phyloP scores from a whole-genome alignment of 2,113 vertebrate species.

The Ptilorrhoa leucosticta region DNA sequence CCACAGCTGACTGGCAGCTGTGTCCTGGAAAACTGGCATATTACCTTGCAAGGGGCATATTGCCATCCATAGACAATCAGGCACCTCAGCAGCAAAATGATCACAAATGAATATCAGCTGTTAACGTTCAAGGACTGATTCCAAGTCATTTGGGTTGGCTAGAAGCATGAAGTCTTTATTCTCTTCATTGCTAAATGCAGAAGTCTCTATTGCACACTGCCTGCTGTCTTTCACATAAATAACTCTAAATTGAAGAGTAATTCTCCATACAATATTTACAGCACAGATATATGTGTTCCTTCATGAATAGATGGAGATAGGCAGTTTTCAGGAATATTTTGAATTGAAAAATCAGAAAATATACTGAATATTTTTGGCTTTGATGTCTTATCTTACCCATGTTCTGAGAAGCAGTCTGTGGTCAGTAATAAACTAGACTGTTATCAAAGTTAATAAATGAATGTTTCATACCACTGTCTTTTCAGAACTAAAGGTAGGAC shows the following conservation, averaged over 20 bases:
- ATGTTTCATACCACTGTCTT: background rate
- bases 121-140: background rate
- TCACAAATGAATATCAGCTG: conserved; percentile 49
- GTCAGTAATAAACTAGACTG: background rate
- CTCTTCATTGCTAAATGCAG: background rate
- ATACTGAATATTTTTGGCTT: background rate
- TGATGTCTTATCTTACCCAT: background rate
- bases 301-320: background rate
- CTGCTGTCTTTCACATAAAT: background rate
- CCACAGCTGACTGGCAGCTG: conserved; percentile 42
- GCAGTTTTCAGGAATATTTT: background rate
- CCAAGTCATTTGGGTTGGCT: background rate
- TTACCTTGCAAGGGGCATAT: conserved; percentile 6
- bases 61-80: conserved; percentile 23
- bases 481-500: background rate
- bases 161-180: conserved; percentile 30
- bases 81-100: conserved; percentile 30
- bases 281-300: background rate
- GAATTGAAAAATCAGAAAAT: background rate
- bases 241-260: background rate
- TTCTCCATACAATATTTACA: background rate
- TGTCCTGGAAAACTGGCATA: conserved; percentile 47
- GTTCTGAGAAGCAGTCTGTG: background rate
- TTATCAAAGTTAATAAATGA: background rate
- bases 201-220: background rate